Base-by-base conservation (phyloP, 92 coral and sea anemone genomes). In the Porites cylindrica region DNA sequence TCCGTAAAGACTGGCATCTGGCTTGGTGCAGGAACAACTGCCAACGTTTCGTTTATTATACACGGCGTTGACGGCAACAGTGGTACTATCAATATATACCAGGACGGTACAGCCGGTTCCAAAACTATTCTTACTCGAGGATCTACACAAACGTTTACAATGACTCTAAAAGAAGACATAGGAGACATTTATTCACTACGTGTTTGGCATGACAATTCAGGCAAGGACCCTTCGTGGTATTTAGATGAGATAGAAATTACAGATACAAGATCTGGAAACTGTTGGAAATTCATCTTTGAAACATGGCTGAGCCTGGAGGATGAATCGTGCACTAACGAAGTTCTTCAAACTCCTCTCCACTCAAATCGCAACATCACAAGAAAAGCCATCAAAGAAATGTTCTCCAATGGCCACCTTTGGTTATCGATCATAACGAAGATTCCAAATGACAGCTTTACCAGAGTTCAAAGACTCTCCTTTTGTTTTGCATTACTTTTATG, bases 61-160 rank as follows among this genome's bases (percentile, higher is more conserved):
- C 76, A 88, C 72, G 98, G 98, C 3, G 78, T 77, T 26, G 67
- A 90, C 13, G 94, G 92, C 17, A 24, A 92, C 21, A 94, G 91
- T 53, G 91, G 94, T 13, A 32, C 38, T 32, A 32, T 32, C 38
- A 32, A 32, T 32, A 32, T 32, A 32, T 2, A 32, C 38, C 71
- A 66, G 24, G 71, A 66, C 71, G 11, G 19, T 21, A 8, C 11
- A n/a, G 21, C 32, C 1, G 71, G 71, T 11, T 66, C 24, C 9
- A n/a, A 66, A n/a, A 23, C 16, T 5, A 66, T 18, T 11, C 24
- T 66, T 66, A 32, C 71, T 10, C 20, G 71, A 66, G 71, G 71
- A 66, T n/a, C 71, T 21, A 32, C 19, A n/a, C 71, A 66, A n/a
- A 66, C 20, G 8, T 66, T 66, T n/a, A 14, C 71, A 8, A 4